Evolutionary conservation across 2,113 vertebrate genomes (phyloP).

Genomic region (Pseudois nayaur): DNA sequence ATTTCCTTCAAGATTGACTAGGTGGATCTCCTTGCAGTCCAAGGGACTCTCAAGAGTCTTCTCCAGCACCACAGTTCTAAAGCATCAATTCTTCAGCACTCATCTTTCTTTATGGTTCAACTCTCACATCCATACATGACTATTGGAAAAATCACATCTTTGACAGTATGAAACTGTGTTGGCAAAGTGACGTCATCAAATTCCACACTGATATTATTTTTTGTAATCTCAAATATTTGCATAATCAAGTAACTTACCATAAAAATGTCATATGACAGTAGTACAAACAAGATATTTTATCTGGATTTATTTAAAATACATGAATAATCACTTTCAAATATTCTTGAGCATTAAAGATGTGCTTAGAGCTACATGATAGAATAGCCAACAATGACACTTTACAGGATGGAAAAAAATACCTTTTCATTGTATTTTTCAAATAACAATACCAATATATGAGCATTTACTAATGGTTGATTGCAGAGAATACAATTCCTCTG

Average conservation of each 20-base stretch:
- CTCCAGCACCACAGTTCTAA: not conserved
- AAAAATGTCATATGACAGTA: not conserved
- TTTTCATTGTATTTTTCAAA: not conserved
- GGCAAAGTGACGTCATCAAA: not conserved
- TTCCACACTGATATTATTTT: not conserved
- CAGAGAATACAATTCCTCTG: not conserved
- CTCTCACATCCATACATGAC: not conserved
- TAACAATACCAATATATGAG: not conserved
- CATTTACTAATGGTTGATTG: not conserved
- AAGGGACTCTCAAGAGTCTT: not conserved
- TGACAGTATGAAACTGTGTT: not conserved
- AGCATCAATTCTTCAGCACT: rapidly evolving
- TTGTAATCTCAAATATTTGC: not conserved
- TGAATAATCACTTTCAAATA: not conserved
- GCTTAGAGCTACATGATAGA: not conserved
- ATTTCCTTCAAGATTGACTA: not conserved
- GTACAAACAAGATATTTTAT: not conserved
- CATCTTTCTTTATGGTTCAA: not conserved
- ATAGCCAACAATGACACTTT: not conserved
- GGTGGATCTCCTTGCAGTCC: not conserved
- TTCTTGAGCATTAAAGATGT: not conserved
- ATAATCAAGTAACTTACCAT: not conserved
- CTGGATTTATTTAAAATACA: not conserved
- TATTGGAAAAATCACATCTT: not conserved
- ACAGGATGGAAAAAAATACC: not conserved